These are phyloP conservation scores for Allacma fusca DNA, from an alignment of 2,888 invertebrate species.

Conservation along the genomic window DNA sequence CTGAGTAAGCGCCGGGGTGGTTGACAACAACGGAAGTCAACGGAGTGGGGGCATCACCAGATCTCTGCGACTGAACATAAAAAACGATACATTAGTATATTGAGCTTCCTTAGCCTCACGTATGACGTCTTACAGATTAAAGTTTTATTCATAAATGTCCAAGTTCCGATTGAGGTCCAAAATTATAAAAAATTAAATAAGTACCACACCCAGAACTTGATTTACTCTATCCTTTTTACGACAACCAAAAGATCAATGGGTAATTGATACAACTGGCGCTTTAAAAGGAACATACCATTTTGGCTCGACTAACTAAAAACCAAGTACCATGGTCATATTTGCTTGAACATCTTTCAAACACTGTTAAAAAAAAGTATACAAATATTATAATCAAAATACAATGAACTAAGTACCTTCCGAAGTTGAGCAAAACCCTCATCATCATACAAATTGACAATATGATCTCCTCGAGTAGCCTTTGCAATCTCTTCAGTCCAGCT, in stretches of 20 bases:
- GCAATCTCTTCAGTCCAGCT: constrained; percentile 92
- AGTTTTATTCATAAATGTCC: too few species aligned
- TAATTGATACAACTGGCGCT: constrained; percentile 1
- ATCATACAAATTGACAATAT: constrained; percentile 82
- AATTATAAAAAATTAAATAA: background rate
- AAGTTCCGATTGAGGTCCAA: background rate
- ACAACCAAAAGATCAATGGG: constrained; percentile 11
- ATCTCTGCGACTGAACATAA: constrained; percentile 49
- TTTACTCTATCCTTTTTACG: constrained; percentile 1
- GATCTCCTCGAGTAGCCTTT: constrained; percentile 81
- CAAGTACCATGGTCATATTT: too few species aligned
- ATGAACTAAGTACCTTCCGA: constrained; percentile 75
- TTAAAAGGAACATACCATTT: constrained; percentile 1
- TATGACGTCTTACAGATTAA: too few species aligned
- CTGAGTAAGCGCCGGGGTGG: constrained; percentile 81
- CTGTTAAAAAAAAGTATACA: too few species aligned
- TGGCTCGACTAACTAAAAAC: too few species aligned
- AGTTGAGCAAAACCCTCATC: constrained; percentile 91
- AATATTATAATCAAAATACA: too few species aligned
- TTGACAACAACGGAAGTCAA: constrained; percentile 76
- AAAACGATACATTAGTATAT: background rate
- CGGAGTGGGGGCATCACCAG: constrained; percentile 66
- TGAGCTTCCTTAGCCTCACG: too few species aligned
- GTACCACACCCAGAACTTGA: constrained; percentile 12
- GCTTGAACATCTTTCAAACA: too few species aligned